Evolutionary conservation across 2,113 vertebrate genomes (phyloP).

Genomic region (Progne subis): DNA sequence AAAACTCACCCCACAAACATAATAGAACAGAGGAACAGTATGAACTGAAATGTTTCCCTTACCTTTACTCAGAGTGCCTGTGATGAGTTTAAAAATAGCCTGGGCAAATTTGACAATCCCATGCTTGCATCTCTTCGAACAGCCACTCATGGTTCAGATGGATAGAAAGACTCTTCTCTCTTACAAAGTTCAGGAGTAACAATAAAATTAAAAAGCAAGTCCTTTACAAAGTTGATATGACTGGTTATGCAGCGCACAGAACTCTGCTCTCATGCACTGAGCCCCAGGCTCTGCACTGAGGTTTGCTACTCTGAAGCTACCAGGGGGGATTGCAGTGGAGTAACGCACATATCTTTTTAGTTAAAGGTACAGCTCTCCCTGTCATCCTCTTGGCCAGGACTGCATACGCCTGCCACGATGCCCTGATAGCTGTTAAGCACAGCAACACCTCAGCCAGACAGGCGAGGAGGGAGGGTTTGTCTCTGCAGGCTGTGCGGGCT

Average conservation of each 20-base stretch:
- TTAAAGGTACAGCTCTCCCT: neutral
- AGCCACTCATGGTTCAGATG: slow-evolving; percentile 80
- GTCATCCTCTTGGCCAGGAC: neutral
- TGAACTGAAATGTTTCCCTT: slow-evolving; percentile 6
- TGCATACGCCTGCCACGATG: neutral
- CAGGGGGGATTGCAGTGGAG: neutral
- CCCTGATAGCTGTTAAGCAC: neutral
- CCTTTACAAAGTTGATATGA: slow-evolving; percentile 1
- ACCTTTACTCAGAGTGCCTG: slow-evolving; percentile 93
- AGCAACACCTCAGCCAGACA: neutral
- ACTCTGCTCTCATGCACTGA: neutral
- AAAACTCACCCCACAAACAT: neutral
- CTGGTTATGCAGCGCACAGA: neutral
- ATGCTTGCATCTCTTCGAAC: slow-evolving; percentile 86
- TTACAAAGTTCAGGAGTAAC: neutral
- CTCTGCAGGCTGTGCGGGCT: slow-evolving; percentile 9
- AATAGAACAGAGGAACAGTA: neutral
- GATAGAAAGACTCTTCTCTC: neutral
- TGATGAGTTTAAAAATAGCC: slow-evolving; percentile 87
- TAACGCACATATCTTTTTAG: neutral
- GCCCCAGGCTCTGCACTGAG: neutral
- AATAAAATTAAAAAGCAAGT: neutral
- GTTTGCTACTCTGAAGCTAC: neutral
- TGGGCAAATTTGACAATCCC: slow-evolving; percentile 87
- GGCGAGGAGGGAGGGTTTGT: neutral